These are phyloP conservation scores for Tenthredo amoena DNA, from an alignment of 2,888 invertebrate species.

Conservation along the genomic window DNA sequence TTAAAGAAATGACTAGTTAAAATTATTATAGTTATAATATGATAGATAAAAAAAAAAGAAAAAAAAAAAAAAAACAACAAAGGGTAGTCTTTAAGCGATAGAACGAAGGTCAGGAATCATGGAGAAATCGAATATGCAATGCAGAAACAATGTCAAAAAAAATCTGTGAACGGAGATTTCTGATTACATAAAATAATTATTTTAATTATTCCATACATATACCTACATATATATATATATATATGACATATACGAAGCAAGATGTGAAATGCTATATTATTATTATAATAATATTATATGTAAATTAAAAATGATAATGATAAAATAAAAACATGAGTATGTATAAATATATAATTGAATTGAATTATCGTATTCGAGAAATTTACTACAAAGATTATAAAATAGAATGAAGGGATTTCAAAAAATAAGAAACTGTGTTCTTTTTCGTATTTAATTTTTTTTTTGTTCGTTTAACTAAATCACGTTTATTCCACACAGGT, in stretches of 20 bases:
- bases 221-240: background rate
- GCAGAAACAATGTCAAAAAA: conserved; percentile 60
- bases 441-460: background rate
- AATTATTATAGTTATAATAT: conserved; percentile 48
- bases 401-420: background rate
- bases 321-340: conserved; percentile 21
- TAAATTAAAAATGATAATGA: conserved; percentile 18
- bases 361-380: background rate
- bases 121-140: conserved; percentile 56
- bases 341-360: background rate
- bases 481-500: conserved; percentile 20
- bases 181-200: no score
- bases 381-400: background rate
- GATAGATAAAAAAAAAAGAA: background rate
- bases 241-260: background rate
- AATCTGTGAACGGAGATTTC: conserved; percentile 59
- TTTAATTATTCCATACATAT: no score
- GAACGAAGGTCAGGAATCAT: conserved; percentile 50
- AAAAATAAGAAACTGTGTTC: background rate
- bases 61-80: conserved; percentile 51
- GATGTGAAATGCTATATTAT: conserved; percentile 27
- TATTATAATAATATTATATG: conserved; percentile 9
- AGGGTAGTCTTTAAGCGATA: conserved; percentile 50
- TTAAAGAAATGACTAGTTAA: conserved; percentile 36
- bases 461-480: conserved; percentile 9